Base-by-base conservation (phyloP, 2,888 invertebrate genomes). In the Pycnomerus fuliginosus region DNA sequence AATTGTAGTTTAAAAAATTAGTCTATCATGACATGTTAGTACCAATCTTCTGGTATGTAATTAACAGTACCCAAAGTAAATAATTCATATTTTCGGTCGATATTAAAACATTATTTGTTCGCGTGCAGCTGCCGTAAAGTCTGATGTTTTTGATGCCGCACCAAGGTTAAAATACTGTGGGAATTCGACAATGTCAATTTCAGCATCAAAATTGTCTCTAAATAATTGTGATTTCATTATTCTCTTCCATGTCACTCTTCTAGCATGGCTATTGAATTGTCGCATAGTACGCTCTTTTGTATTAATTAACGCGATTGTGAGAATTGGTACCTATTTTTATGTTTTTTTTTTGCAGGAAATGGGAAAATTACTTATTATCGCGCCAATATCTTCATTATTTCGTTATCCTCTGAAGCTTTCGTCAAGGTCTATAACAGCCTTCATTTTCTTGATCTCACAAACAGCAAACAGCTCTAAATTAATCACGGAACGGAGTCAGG, bases 91-190 rank as follows among this genome's bases (percentile, higher is more conserved):
- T 54, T 56, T 56, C 56, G 53, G 56, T 46, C 38, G 45, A 56
- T 48, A 54, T 50, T 50, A 54, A 54, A 36, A 33, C 30, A 33
- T 39, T 35, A 39, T 44, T 44, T 38, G 44, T 44, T 46, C 27
- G 46, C 57, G 20, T 20, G 20, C 20, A 20, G 20, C 20, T 20
- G 20, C 49, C 55, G 52, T 52, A 53, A 55, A 56, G 54, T 49
- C 42, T 50, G 36, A 33, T 47, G 35, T 51, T 45, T 48, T 46
- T 31, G 53, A 42, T 31, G 48, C 52, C 30, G 36, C 34, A 44
- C 14, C 52, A 52, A 53, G 54, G 55, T 41, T 48, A 49, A 48
- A 44, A 45, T 43, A 40, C 38, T 54, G 48, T 56, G 56, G 52
- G 55, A 56, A 55, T 52, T 50, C 35, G 34, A 48, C 42, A 47